Conservation (phyloP, 2,888 invertebrate species). For the Scelioninae gen. 1 region DNA sequence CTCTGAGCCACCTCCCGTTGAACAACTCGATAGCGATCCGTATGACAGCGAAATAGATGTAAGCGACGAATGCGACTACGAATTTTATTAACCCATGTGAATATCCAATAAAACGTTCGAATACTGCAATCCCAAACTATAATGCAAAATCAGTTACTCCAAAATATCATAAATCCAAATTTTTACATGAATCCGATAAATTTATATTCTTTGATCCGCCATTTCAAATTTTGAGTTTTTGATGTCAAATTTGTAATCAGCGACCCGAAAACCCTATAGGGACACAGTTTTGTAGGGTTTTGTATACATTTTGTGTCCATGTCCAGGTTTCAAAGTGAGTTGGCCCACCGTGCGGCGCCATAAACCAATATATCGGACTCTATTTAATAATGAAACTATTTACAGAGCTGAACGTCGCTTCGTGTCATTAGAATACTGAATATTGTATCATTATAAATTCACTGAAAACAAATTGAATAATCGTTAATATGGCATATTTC, state of each 20-base stretch:
- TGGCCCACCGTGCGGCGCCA: too few relatives aligned
- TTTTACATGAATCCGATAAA: slow-evolving; percentile 2
- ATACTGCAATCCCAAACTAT: not conserved
- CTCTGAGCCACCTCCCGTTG: not conserved
- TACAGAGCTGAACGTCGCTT: too few relatives aligned
- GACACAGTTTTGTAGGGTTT: too few relatives aligned
- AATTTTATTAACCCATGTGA: not conserved
- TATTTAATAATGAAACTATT: too few relatives aligned
- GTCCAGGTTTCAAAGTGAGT: too few relatives aligned
- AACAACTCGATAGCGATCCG: not conserved
- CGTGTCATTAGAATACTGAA: too few relatives aligned
- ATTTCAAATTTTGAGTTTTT: slow-evolving; percentile 6
- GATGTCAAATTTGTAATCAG: slow-evolving; percentile 21
- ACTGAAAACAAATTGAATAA: too few relatives aligned
- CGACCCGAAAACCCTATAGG: slow-evolving; percentile 10
- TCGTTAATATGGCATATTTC: too few relatives aligned
- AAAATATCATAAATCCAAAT: slow-evolving; percentile 2
- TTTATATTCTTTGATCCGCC: slow-evolving; percentile 3
- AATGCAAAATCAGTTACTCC: not conserved
- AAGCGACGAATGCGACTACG: slow-evolving; percentile 1
- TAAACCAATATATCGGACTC: too few relatives aligned
- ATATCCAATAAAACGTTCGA: slow-evolving; percentile 7
- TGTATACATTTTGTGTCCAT: too few relatives aligned
- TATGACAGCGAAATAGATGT: slow-evolving; percentile 1
- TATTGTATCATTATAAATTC: too few relatives aligned